Base-by-base conservation (phyloP, 2,888 invertebrate species). In the Rhingia rostrata region DNA sequence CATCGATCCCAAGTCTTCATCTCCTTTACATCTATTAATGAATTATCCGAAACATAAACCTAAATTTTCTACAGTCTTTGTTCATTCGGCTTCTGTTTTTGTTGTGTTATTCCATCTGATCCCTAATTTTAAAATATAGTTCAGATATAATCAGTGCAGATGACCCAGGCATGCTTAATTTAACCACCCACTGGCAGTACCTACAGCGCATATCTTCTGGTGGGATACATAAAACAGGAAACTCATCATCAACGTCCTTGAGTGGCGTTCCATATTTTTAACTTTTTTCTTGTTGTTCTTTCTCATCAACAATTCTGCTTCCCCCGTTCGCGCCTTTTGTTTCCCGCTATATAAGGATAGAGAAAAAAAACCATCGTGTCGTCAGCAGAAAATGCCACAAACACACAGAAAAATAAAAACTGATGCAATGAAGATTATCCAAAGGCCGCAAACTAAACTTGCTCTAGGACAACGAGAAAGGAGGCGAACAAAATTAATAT, bases 101-200 rank as follows among this genome's bases (percentile, higher is more conserved):
- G 22, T 22, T 22, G 22, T 1, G 22, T 22, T 22, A 22, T 22
- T 22, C 22, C 22, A 22, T 22, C 56, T 56, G 56, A 53, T 73
- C 33, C 66, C 61, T 72, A 77, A 77, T 61, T 82, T 66, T 61
- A 77, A 72, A 82, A 82, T 82, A 72, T 67, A 66, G 82, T 67
- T 66, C 77, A 72, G 70, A 77, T 77, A 60, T 77, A 82, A 82
- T 77, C 82, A 82, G 77, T 72, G 70, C 70, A 72, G 82, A 82
- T 72, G 82, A 82, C 77, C 82, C 47, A 82, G 75, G 63, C 67
- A 60, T 45, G 64, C 66, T 43, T 56, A 63, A 58, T 10, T 51
- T n/a, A 6, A n/a, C 12, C 41, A 35, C 14, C 47, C 45, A 53
- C 22, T 41, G 22, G 14, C 51, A 56, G 30, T 33, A 6, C 63